A percentile compares a stretch with the other conserved stretches of the same genome.
Conservation (phyloP, 2,113 vertebrate species). For the Aegotheles bennettii region DNA sequence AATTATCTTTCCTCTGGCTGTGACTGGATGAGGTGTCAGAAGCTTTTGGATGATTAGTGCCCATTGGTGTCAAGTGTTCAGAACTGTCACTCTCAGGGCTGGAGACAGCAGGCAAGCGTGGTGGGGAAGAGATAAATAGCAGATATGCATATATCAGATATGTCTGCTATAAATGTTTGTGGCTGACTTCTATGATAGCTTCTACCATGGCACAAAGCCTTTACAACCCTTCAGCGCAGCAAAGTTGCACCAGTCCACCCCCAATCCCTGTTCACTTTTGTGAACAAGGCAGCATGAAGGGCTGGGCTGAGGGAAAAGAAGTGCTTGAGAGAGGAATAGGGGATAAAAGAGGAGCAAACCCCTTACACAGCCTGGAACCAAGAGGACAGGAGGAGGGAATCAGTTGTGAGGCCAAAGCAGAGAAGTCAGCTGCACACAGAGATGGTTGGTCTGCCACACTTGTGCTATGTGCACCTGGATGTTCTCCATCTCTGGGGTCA, state of each 20-base stretch:
- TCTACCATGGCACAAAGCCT: background rate
- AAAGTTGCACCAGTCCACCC: background rate
- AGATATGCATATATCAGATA: no score
- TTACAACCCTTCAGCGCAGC: background rate
- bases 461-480: background rate
- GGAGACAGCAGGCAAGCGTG: background rate
- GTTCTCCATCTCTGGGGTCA: background rate
- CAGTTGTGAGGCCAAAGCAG: background rate
- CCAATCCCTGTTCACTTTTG: background rate
- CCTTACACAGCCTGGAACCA: background rate
- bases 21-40: background rate
- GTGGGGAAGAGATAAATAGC: background rate
- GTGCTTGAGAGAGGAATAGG: fast-evolving
- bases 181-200: background rate
- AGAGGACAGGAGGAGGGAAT: background rate
- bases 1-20: background rate
- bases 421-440: background rate
- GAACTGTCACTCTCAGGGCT: background rate
- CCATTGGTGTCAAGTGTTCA: background rate
- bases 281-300: background rate
- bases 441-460: background rate
- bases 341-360: background rate
- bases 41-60: background rate
- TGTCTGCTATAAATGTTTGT: background rate
- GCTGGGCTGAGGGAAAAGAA: background rate